phyloP scores from a whole-genome alignment of 2,113 vertebrate genomes.

The Coregonus clupeaformis region DNA sequence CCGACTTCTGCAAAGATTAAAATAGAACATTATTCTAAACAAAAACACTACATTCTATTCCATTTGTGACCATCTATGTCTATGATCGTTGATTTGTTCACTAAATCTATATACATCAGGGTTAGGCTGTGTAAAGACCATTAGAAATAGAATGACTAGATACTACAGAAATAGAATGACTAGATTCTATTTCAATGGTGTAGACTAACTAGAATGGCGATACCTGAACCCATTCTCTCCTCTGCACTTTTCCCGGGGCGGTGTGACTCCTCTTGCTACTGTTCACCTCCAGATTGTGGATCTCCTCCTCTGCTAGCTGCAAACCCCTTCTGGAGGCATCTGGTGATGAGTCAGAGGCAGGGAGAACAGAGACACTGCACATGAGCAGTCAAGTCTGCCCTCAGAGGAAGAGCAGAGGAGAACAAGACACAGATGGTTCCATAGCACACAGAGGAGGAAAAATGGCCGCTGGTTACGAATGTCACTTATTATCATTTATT shows the following conservation, averaged over 20 bases:
- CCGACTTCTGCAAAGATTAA: slow-evolving; percentile 74
- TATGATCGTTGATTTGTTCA: neutral
- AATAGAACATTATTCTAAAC: neutral
- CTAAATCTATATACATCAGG: neutral
- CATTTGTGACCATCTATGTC: too few relatives aligned
- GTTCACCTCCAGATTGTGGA: slow-evolving; percentile 41
- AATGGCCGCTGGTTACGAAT: slow-evolving; percentile 53
- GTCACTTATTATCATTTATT: slow-evolving; percentile 65
- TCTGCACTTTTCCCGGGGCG: slow-evolving; percentile 81
- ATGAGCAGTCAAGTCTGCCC: slow-evolving; percentile 45
- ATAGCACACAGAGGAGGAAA: slow-evolving; percentile 36
- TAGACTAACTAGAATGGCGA: neutral
- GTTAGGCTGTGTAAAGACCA: neutral
- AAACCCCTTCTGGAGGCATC: slow-evolving; percentile 59
- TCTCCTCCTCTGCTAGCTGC: slow-evolving; percentile 62
- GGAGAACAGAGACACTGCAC: slow-evolving; percentile 43
- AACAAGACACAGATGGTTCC: slow-evolving; percentile 57
- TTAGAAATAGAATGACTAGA: neutral
- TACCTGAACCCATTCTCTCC: slow-evolving; percentile 92
- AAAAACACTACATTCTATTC: too few relatives aligned
- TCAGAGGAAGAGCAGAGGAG: slow-evolving; percentile 34
- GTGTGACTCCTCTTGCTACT: slow-evolving; percentile 69
- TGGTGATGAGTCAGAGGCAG: slow-evolving; percentile 61
- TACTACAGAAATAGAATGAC: neutral
- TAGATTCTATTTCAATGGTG: neutral